Base-by-base conservation (phyloP, 2,797 vertebrate species). In the Enteromius unitaeniatus region DNA sequence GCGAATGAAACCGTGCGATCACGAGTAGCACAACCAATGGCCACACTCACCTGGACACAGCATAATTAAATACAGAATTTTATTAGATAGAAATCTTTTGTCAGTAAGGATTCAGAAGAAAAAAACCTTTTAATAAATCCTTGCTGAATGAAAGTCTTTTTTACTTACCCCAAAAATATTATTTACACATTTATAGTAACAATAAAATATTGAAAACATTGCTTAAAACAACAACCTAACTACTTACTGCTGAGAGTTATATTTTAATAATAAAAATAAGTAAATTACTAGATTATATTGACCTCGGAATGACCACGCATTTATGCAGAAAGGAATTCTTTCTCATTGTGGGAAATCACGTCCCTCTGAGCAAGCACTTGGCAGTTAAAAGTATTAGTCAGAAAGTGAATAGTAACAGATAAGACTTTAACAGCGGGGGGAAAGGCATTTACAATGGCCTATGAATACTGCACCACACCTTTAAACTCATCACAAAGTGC, bases 11-110 rank as follows among this genome's bases (percentile, higher is more conserved):
- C 92, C 0, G 92, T 94, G 58, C 96, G 96, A 75, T 94, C 94
- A 28, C 95, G 93, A 28, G 93, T 90, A 60, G 95, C 94, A 69
- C 96, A 97, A 70, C 97, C 97, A 58, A 97, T 95, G 0, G 96
- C 96, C 67, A 97, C 96, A 0, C 94, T 94, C 1, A 97, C 95
- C 96, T 98, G 87, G 4, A 85, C 58, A 60, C 1, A 82, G 15
- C 17, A 69, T 37, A 53, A 53, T 37, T 42, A 69, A 60, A 23
- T 19, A 42, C 74, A 40, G 14, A 2, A 70, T 23, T n/a, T 23
- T 8, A 34, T 19, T 1, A 34, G 15, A 47, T 10, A 1, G 9
- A 19, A 58, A 11, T 23, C 21, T 55, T 55, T 8, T 9, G 7
- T 21, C 2, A 19, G 6, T 53, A 6, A 53, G 49, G 6, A 53